Base-by-base conservation (phyloP, 1,140 invertebrate genomes). In the Tetragnatha versicolor region DNA sequence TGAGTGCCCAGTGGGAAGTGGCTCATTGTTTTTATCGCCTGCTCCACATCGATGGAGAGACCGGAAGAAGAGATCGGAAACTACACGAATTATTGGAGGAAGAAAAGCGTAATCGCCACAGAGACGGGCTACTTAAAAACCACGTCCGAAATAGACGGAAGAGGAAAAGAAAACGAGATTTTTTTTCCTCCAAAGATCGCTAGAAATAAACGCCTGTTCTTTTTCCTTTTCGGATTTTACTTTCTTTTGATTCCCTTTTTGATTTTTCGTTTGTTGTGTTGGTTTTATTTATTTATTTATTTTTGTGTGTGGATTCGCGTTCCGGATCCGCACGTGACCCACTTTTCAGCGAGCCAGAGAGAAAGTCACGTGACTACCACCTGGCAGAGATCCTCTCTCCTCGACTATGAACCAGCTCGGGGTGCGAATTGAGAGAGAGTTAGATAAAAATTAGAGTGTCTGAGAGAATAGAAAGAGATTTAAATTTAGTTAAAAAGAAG, bases 281-380 rank as follows among this genome's bases (percentile, higher is more conserved):
- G n/a, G 22, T 55, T 60, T 51, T 51, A 47, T 68, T 14, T 51
- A 33, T 51, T 37, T 31, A 51, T 68, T 68, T 31, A 49, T 70
- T 53, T 70, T 55, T 75, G 27, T 45, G 45, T 61, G 49, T 75
- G 61, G 63, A 75, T 75, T 58, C 39, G n/a, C 58, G 72, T 75
- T 75, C 72, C 72, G 72, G 72, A 58, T 75, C 27, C 72, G 72
- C 72, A 75, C 72, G 72, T 75, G 72, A 75, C 72, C 72, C 60
- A 75, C 25, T 63, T 75, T 75, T 49, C 29, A n/a, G n/a, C n/a
- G n/a, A n/a, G 31, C 47, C 31, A 27, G 20, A 66, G 25, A 35
- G 29, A 4, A 12, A 3, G 35, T 75, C 72, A 75, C 72, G 72
- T 75, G 72, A 75, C 72, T 17, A 29, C 27, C 42, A 75, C 55